These are phyloP conservation scores for Lepidurus couesii DNA, from an alignment of 1,140 invertebrate genomes.

Conservation along the genomic window DNA sequence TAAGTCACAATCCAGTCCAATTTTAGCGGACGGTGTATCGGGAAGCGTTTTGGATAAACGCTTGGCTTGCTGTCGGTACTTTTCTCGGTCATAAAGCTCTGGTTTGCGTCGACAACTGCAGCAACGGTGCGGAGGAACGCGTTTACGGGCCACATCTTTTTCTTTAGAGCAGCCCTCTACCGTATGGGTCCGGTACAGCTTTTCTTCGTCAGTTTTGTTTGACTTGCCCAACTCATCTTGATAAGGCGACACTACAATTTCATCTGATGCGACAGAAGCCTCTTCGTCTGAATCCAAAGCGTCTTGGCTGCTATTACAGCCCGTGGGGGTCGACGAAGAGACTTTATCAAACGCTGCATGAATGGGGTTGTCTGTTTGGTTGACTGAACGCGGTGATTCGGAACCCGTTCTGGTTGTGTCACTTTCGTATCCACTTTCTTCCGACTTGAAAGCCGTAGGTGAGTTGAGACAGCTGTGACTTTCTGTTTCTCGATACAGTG, in stretches of 20 bases:
- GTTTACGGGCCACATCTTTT: not conserved
- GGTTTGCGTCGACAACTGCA: conserved; percentile 25
- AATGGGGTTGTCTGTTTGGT: conserved; percentile 25
- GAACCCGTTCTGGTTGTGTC: conserved; percentile 55
- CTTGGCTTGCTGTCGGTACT: not conserved
- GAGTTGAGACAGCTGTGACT: conserved; percentile 47
- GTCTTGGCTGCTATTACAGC: conserved; percentile 6
- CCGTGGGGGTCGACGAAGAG: not conserved
- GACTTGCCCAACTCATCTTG: not conserved
- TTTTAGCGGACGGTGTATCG: not conserved
- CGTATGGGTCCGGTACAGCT: not conserved
- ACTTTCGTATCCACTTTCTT: conserved; percentile 61
- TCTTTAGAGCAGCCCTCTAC: not conserved
- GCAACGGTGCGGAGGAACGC: conserved; percentile 21
- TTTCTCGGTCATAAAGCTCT: conserved; percentile 12
- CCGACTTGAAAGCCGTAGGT: conserved; percentile 48
- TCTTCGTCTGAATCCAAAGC: conserved; percentile 12
- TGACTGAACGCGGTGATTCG: conserved; percentile 47
- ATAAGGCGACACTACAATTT: not conserved
- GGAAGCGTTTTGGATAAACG: not conserved
- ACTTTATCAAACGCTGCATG: not conserved
- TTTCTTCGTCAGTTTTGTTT: conserved; percentile 30
- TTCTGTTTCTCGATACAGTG: conserved; percentile 34
- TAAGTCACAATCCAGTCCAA: not conserved
- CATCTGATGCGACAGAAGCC: conserved; percentile 22